phyloP scores from a whole-genome alignment of 35 echinoderm and acorn worm genomes.

The Ophioderma brevispina region DNA sequence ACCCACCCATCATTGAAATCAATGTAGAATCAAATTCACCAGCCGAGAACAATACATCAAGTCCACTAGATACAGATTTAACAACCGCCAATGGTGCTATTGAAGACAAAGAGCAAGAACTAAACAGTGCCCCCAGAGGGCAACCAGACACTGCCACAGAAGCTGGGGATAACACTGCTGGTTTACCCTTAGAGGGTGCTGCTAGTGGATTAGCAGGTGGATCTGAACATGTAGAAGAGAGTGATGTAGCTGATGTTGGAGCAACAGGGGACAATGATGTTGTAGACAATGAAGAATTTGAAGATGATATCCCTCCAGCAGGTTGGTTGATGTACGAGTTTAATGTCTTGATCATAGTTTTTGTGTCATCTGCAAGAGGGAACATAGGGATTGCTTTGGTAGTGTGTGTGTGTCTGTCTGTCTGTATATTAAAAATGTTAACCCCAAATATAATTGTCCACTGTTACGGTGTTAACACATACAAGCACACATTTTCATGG shows the following conservation, averaged over 20 bases:
- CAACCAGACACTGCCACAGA: slow-evolving; percentile 12
- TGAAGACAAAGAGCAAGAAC: neutral
- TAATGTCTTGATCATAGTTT: no score
- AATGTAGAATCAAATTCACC: neutral
- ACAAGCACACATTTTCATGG: no score
- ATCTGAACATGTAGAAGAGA: no score
- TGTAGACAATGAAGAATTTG: neutral
- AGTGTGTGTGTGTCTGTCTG: no score
- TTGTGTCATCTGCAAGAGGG: no score
- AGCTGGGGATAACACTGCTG: slow-evolving; percentile 16
- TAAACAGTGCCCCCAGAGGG: neutral
- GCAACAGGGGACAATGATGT: neutral
- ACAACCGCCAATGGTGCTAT: neutral
- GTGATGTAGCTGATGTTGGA: neutral
- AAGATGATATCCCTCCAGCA: slow-evolving; percentile 8
- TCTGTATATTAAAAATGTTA: no score
- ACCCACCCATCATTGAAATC: neutral
- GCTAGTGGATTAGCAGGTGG: slow-evolving; percentile 21
- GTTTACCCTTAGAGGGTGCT: slow-evolving; percentile 10
- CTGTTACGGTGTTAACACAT: no score
- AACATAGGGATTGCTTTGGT: no score
- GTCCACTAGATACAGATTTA: neutral
- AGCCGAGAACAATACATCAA: neutral
- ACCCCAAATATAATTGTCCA: no score
- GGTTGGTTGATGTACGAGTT: no score